Percentiles rank a stretch among this genome's conserved stretches.
Evolutionary conservation across 2,888 invertebrate species (phyloP).

Genomic region (Drosophila histrio): DNA sequence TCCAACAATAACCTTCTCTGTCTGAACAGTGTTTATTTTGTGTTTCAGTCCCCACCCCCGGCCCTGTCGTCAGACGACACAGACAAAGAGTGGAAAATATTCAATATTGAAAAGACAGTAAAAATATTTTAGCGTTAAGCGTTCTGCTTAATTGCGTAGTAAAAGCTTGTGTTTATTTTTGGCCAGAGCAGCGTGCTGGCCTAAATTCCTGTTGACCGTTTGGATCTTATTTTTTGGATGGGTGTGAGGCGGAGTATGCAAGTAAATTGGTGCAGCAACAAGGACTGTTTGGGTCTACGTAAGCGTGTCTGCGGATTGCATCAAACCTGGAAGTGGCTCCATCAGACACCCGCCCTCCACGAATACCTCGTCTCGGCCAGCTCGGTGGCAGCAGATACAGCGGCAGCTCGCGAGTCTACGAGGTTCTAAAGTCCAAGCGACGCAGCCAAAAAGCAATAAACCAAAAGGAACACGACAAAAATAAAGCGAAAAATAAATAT

Average conservation of each 20-base stretch:
- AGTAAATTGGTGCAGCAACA: conserved; percentile 71
- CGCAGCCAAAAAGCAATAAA: conserved; percentile 56
- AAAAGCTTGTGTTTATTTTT: conserved; percentile 20
- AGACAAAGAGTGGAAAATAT: conserved; percentile 80
- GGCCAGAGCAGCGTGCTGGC: conserved; percentile 46
- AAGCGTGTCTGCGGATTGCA: conserved; percentile 94
- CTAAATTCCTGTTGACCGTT: conserved; percentile 41
- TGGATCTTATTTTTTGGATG: conserved; percentile 72
- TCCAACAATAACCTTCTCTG: conserved; percentile 9
- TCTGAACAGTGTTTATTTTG: conserved; percentile 53
- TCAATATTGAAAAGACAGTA: conserved; percentile 33
- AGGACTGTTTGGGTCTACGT: conserved; percentile 91
- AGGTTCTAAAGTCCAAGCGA: conserved; percentile 74
- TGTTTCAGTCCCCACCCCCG: conserved; percentile 32
- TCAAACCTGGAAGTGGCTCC: conserved; percentile 98
- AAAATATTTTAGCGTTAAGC: conserved; percentile 14
- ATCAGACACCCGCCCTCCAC: conserved; percentile 94
- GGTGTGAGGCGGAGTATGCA: conserved; percentile 82
- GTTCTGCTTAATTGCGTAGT: conserved; percentile 31
- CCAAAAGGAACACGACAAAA: conserved; percentile 52
- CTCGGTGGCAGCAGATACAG: conserved; percentile 88
- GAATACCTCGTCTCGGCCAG: conserved; percentile 93
- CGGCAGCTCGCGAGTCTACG: conserved; percentile 36
- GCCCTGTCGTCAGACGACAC: conserved; percentile 8
- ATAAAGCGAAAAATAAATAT: conserved; percentile 12